phyloP scores from a whole-genome alignment of 2,888 invertebrate genomes.

The Molanna angustata region DNA sequence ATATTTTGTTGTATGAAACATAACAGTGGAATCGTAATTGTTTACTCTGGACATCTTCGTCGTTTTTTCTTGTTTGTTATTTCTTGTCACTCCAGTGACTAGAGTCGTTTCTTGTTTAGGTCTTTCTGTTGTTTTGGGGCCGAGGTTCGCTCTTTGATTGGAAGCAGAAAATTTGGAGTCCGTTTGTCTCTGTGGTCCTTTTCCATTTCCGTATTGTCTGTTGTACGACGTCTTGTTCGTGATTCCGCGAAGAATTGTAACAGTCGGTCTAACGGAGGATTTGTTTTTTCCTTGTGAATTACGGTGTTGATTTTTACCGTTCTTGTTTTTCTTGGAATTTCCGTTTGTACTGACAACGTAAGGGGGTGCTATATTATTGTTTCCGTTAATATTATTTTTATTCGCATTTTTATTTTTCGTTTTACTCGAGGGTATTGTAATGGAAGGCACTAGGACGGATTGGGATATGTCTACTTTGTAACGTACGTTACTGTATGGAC shows the following conservation, averaged over 20 bases:
- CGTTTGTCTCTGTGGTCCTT: constrained; percentile 30
- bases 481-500: constrained; percentile 40
- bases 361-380: constrained; percentile 33
- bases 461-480: constrained; percentile 33
- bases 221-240: constrained; percentile 37
- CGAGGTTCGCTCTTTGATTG: not conserved
- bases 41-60: constrained; percentile 23
- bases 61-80: constrained; percentile 19
- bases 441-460: constrained; percentile 35
- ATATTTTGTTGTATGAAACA: constrained; percentile 21
- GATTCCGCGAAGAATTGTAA: constrained; percentile 54
- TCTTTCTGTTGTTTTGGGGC: constrained; percentile 12
- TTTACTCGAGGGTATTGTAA: constrained; percentile 34
- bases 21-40: constrained; percentile 15
- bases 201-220: constrained; percentile 28
- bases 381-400: constrained; percentile 29
- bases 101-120: constrained; percentile 18
- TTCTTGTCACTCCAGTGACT: constrained; percentile 16
- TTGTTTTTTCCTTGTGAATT: constrained; percentile 52
- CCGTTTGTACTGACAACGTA: constrained; percentile 48
- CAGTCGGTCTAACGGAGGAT: constrained; percentile 54
- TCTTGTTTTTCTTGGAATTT: constrained; percentile 57
- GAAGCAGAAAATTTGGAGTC: constrained; percentile 11
- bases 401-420: constrained; percentile 24
- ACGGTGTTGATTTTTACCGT: constrained; percentile 53